A percentile compares a stretch with the other conserved stretches of the same genome.
Evolutionary conservation across 2,113 vertebrate genomes (phyloP).

Genomic region (Zosterops lateralis): DNA sequence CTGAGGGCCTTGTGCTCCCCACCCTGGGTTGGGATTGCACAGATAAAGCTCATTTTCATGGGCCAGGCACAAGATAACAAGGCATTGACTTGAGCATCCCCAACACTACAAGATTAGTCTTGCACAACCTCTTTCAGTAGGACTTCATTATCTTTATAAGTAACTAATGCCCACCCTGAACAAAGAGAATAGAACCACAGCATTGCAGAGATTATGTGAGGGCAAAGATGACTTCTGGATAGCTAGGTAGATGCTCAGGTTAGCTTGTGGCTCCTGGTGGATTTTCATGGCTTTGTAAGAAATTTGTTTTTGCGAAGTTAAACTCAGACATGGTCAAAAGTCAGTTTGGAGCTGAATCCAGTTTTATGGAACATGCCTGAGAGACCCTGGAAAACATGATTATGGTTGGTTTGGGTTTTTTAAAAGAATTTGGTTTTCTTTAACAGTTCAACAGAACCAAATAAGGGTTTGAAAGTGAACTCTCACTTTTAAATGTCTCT

Average conservation of each 20-base stretch:
- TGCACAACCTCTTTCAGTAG: not conserved
- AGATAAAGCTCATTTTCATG: not conserved
- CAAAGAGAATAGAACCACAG: not conserved
- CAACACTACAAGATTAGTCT: not conserved
- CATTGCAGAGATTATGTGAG: not conserved
- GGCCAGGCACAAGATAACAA: not conserved
- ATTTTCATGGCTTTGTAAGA: not conserved
- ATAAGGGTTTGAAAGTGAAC: not conserved
- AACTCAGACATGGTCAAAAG: not conserved
- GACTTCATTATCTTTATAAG: not conserved
- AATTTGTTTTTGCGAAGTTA: not conserved
- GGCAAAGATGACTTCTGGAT: not conserved
- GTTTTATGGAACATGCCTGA: not conserved
- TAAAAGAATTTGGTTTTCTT: rapidly evolving
- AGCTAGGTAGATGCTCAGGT: not conserved
- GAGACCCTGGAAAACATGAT: not conserved
- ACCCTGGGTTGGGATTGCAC: not conserved
- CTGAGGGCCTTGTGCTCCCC: not conserved
- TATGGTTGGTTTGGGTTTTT: not conserved
- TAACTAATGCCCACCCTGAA: not conserved
- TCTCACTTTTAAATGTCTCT: not conserved
- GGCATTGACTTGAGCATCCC: not conserved
- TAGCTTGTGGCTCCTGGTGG: not conserved
- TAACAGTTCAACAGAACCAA: not conserved
- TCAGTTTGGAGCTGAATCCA: not conserved